Conservation (phyloP, 37 sponge, comb jelly and placozoan genomes). For the Cladorhizidae sp. region DNA sequence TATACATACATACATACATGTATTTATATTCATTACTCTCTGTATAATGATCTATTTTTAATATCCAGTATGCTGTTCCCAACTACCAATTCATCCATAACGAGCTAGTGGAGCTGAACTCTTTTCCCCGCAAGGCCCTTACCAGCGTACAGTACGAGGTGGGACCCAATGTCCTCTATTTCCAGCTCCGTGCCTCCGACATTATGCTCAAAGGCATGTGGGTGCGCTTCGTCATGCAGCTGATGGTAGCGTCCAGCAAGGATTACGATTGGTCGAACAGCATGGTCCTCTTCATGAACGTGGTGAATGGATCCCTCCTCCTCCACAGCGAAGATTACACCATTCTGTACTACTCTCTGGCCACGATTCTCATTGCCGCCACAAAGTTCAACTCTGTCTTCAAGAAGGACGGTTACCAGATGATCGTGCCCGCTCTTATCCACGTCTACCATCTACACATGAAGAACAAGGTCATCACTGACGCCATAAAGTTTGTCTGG, state of each 20-base stretch:
- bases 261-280: slow-evolving; percentile 57
- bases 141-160: slow-evolving; percentile 44
- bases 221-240: slow-evolving; percentile 48
- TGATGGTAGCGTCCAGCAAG: slow-evolving; percentile 23
- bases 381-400: slow-evolving; percentile 52
- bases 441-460: slow-evolving; percentile 74
- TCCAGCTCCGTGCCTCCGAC: slow-evolving; percentile 49
- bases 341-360: slow-evolving; percentile 47
- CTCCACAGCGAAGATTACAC: slow-evolving; percentile 70
- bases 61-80: slow-evolving; percentile 41
- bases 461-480: slow-evolving; percentile 46
- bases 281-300: slow-evolving; percentile 65
- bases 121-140: slow-evolving; percentile 74
- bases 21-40: background rate
- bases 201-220: slow-evolving; percentile 72
- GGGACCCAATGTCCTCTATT: slow-evolving; percentile 15
- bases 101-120: slow-evolving; percentile 59
- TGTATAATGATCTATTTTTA: background rate
- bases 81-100: slow-evolving; percentile 58
- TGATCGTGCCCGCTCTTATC: slow-evolving; percentile 57
- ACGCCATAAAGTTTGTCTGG: slow-evolving; percentile 62
- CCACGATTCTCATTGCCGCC: slow-evolving; percentile 34
- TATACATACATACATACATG: background rate
- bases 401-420: slow-evolving; percentile 45
- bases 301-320: slow-evolving; percentile 68